Base-by-base conservation (phyloP, 2,797 vertebrate species). In the Danionella dracula region DNA sequence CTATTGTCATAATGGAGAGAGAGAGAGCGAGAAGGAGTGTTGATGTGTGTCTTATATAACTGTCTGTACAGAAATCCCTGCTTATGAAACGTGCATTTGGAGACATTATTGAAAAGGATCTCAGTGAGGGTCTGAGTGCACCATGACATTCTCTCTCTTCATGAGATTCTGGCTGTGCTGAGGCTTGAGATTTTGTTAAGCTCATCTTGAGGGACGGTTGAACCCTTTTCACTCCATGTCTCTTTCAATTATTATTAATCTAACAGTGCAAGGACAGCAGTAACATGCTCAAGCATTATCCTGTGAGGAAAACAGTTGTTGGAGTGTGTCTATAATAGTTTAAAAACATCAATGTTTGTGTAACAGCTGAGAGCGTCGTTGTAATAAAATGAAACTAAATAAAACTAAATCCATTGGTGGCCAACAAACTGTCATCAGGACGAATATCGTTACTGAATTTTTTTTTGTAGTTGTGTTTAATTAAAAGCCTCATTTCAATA, bases 41-140 rank as follows among this genome's bases (percentile, higher is more conserved):
- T 27, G 10, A 38, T 53, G 29, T 42, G 49, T 41, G 41, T 27
- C 41, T 56, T 66, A 66, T 56, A 56, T 66, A 66, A 66, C 41
- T 29, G 51, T 66, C 63, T 66, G 51, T 66, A 48, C 44, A 66
- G 45, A 66, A 66, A 56, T 56, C 63, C 21, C 51, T 66, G 63
- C 51, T 56, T 66, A 66, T 66, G 63, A 66, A 55, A 66, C 20
- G 41, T 66, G 63, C 21, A 15, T 45, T 66, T 38, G 42, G 63
- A 66, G 63, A 46, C 51, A 34, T 64, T n/a, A 54, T 64, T 64
- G 49, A 44, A 64, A 42, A 64, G 49, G 50, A 54, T 44, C 49
- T 44, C 61, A 44, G 49, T 66, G 63, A 29, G 41, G 15, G 31
- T 15, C 63, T 56, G 51, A 66, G 51, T 35, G 63, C 40, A 56